A percentile compares a stretch with the other conserved stretches of the same genome.
Conservation (phyloP, 2,888 invertebrate species). For the Alloplasta piceator region DNA sequence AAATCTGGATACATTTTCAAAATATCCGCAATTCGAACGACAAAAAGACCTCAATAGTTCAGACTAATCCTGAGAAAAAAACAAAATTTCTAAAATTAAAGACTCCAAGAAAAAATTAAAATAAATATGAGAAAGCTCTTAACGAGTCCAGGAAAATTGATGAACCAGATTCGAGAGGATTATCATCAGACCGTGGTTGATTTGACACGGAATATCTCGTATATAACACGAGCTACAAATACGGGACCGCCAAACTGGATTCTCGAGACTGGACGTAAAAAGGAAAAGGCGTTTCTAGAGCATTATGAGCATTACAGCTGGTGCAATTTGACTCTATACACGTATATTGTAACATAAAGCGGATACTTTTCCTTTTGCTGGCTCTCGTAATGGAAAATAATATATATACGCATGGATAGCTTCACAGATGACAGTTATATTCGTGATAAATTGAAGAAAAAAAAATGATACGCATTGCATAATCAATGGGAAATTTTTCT, state of each 20-base stretch:
- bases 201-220: too few relatives aligned
- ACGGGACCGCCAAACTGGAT: constrained; percentile 48
- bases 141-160: too few relatives aligned
- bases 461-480: constrained; percentile 7
- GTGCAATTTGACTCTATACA: constrained; percentile 17
- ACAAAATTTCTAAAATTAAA: too few relatives aligned
- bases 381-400: constrained; percentile 36
- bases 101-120: too few relatives aligned
- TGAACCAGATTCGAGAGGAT: too few relatives aligned
- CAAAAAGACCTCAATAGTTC: too few relatives aligned
- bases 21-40: too few relatives aligned
- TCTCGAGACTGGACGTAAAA: constrained; percentile 56
- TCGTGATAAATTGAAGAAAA: constrained; percentile 1
- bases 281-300: constrained; percentile 58
- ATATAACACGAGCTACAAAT: constrained; percentile 3
- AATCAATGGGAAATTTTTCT: constrained; percentile 15
- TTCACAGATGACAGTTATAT: not conserved
- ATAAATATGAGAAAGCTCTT: too few relatives aligned
- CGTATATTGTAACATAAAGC: not conserved
- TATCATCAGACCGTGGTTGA: too few relatives aligned
- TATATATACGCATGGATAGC: constrained; percentile 16
- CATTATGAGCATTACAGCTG: constrained; percentile 32
- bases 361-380: constrained; percentile 4
- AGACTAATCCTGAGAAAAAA: too few relatives aligned
- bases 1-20: too few relatives aligned